These are phyloP conservation scores for Mus caroli DNA, from an alignment of 2,797 vertebrate genomes.

Conservation along the genomic window DNA sequence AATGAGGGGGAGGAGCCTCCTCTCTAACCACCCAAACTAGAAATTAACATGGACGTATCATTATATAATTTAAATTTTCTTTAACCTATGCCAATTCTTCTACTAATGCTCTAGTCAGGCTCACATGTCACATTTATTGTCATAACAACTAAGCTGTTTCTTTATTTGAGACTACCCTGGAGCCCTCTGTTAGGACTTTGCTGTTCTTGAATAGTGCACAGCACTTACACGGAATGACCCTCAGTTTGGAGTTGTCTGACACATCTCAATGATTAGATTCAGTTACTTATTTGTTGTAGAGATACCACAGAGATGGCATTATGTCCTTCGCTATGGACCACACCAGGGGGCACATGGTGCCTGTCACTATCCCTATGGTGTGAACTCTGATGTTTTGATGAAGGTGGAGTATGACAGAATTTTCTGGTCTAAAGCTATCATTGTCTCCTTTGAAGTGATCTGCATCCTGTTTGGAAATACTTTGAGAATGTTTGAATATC, in stretches of 20 bases:
- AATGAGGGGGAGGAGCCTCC: neutral
- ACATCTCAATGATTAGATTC: neutral
- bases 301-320: neutral
- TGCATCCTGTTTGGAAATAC: neutral
- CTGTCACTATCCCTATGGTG: neutral
- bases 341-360: neutral
- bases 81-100: neutral
- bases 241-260: neutral
- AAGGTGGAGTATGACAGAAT: neutral
- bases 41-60: neutral
- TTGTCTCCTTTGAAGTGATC: slow-evolving; percentile 33
- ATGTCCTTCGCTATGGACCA: neutral
- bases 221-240: neutral
- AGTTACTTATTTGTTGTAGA: slow-evolving; percentile 3
- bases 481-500: neutral
- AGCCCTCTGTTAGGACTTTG: neutral
- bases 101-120: neutral
- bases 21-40: neutral
- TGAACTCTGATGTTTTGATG: slow-evolving; percentile 10
- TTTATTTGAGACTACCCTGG: neutral
- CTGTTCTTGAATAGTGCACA: neutral
- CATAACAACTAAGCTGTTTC: neutral
- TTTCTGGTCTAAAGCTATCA: slow-evolving; percentile 14
- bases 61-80: neutral
- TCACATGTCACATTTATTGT: neutral